Base-by-base conservation (phyloP, 2,888 invertebrate genomes). In the Celastrina argiolus region DNA sequence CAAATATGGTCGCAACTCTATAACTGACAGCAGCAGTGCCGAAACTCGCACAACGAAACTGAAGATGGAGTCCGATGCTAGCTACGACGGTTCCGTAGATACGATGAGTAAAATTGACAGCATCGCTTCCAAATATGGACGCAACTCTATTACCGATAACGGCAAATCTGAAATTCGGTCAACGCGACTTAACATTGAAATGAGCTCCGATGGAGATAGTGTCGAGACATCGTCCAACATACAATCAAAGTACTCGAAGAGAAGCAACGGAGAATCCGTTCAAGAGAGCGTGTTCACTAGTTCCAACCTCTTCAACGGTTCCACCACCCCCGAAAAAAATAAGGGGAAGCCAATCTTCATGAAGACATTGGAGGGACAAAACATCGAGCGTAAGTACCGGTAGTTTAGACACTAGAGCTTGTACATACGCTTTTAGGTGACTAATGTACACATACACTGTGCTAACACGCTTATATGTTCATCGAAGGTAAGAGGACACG, bases 331-430 rank as follows among this genome's bases (percentile, higher is more conserved):
- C 26, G 81, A 83, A 2, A 81, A 73, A 66, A 74, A 82, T 31
- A 92, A 93, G 68, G 94, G 94, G 69, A 94, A 92, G 74, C 96
- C 96, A 1, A 85, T 93, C 66, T 96, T 97, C 78, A 90, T 92
- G 31, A 95, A 94, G 83, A 95, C 96, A 59, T 91, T 97, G 68
- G 94, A 95, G 81, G 96, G 96, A 76, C 93, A 93, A 73, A 94
- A 93, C 78, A 94, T 96, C 73, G 95, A 96, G 93, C 95, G 96
- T 96, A 92, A 95, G 96, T 95, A 79, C 70, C 67, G 78, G 76
- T 75, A 76, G 80, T 83, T 83, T 80, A 83, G 73, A 85, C 83
- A 84, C 69, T 88, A 90, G 87, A 75, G 90, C 90, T 84, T 91
- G 89, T 89, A 90, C 75, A 91, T 89, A 89, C 68, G 90, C 90